Evolutionary conservation across 53 echinoderm and acorn worm genomes (phyloP), one percentile per base, ranked within the genome.

Genomic region (Patiria pectinifera): DNA sequence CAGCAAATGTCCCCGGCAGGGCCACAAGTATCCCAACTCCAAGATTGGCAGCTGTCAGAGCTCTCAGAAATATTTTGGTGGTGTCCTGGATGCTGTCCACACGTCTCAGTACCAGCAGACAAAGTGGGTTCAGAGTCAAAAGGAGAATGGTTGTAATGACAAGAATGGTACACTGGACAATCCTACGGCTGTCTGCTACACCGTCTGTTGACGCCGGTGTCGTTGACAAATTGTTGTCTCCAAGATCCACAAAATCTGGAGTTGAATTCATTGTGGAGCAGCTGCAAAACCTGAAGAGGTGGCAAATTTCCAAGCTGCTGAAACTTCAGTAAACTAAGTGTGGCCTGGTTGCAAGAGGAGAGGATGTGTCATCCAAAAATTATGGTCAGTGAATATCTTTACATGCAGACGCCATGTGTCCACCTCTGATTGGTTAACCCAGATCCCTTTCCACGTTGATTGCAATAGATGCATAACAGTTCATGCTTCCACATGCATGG

Each of bases 11-110:
- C 62, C 26, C 43, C 1, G 89, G 89, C 47, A 80, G 11, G 2
- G 62, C 63, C 2, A 78, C 0, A 19, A 63, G 5, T 35, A 92
- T 22, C 59, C 92, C 86, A 23, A 86, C 53, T 8, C 86, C 85
- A 22, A 92, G 49, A 79, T 92, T 86, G 23, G 92, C 80, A 43
- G 66, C 46, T 2, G 79, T 61, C 49, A 92, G 61, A 4, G 86
- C 45, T 59, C 58, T 18, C 26, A 92, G 77, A 44, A 92, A 92
- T 2, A 92, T 69, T 79, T 92, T 92, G 69, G 92, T 86, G 14
- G 86, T 92, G 26, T 92, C 92, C 62, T 92, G 80, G 89, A 89
- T 79, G 89, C 89, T 89, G 89, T 89, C 60, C 19, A 89, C 80
- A 4, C 61, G 62, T 89, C 63, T 78, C 19, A 89, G 66, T 18